phyloP scores from a whole-genome alignment of 2,888 invertebrate genomes.

The Lepidocyrtoides sp. region DNA sequence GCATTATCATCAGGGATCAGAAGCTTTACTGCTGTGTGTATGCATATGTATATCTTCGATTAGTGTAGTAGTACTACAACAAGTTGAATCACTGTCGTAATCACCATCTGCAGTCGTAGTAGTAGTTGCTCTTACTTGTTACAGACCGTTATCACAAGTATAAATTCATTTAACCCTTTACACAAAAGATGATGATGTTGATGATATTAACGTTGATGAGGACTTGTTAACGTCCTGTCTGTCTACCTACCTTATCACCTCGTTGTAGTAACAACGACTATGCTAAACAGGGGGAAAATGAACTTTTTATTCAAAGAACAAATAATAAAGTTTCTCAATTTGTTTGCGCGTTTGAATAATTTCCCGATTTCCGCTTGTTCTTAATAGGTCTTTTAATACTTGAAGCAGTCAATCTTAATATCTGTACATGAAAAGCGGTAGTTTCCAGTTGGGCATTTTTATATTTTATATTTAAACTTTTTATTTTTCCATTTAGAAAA shows the following conservation, averaged over 20 bases:
- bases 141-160: conserved; percentile 28
- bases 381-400: not conserved
- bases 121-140: not conserved
- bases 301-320: not conserved
- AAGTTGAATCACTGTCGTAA: conserved; percentile 55
- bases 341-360: conserved; percentile 21
- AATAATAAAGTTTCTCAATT: conserved; percentile 29
- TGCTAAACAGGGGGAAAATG: not conserved
- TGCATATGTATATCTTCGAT: conserved; percentile 42
- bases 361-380: not conserved
- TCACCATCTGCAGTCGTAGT: conserved; percentile 17
- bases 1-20: conserved; percentile 79
- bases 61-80: conserved; percentile 57
- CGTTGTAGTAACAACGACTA: not conserved
- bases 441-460: not conserved
- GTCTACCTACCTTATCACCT: conserved; percentile 7
- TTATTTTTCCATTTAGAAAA: conserved; percentile 49
- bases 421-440: not conserved
- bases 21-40: conserved; percentile 70
- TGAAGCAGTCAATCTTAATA: not conserved
- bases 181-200: conserved; percentile 46
- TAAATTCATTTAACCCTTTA: conserved; percentile 71
- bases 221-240: conserved; percentile 51
- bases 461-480: too few species aligned
- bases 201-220: conserved; percentile 50